Conservation (phyloP, 2,888 invertebrate genomes). For the Pseudolycoriella hygida region DNA sequence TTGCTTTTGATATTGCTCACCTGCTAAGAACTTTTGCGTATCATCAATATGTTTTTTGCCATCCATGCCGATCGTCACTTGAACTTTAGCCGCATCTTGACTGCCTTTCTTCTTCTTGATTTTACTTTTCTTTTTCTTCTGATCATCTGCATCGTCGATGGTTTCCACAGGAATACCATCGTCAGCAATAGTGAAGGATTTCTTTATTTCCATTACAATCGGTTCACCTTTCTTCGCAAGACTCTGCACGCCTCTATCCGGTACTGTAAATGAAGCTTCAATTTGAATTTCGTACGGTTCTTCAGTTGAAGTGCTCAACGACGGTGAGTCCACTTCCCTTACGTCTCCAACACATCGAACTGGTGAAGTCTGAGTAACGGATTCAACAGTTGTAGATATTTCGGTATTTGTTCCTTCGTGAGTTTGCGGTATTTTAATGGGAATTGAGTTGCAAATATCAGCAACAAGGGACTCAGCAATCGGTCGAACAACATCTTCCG, state of each 20-base stretch:
- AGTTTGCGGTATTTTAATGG: constrained; percentile 15
- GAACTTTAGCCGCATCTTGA: neutral
- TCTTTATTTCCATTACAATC: constrained; percentile 15
- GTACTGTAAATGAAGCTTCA: constrained; percentile 41
- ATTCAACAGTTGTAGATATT: constrained; percentile 20
- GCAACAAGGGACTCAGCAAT: constrained; percentile 22
- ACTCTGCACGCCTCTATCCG: constrained; percentile 35
- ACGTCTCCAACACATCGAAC: constrained; percentile 6
- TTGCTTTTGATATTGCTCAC: neutral
- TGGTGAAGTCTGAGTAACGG: constrained; percentile 11
- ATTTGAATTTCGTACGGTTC: constrained; percentile 27
- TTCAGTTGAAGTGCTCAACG: constrained; percentile 18
- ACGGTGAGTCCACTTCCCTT: constrained; percentile 17
- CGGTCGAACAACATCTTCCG: constrained; percentile 20
- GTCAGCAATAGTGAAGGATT: constrained; percentile 10
- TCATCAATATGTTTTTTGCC: neutral
- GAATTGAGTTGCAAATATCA: constrained; percentile 20
- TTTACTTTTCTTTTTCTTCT: constrained; percentile 26
- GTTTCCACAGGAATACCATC: constrained; percentile 15
- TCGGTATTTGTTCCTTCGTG: constrained; percentile 13
- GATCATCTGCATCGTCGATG: constrained; percentile 16
- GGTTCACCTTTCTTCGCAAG: constrained; percentile 18
- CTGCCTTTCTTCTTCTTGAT: constrained; percentile 6
- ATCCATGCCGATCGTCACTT: neutral
- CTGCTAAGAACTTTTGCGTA: neutral